Evolutionary conservation across 2,797 vertebrate genomes (phyloP), one percentile per base, ranked within the genome.

Genomic region (Pseudochaenichthys georgianus): DNA sequence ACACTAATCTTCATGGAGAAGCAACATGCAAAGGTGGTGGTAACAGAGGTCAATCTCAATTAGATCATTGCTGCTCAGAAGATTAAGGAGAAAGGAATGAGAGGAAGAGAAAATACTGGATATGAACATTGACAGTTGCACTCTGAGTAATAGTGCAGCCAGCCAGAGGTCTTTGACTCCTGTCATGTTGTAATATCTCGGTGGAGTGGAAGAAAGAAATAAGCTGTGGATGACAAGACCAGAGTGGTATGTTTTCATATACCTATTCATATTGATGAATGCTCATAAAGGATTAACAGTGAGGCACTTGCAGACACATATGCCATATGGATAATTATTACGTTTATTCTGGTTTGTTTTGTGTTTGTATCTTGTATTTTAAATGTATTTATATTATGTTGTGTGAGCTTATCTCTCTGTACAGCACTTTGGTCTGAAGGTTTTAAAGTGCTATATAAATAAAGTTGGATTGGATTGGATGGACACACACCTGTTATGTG

Each of bases 141-240:
- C 66, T 78, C 61, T 55, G 38, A 85, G 64, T 58, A 84, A 82
- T 61, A 34, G 42, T 63, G 43, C 69, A 68, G 75, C 63, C 58
- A 77, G 66, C 38, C 59, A 78, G 64, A 81, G 73, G 72, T 80
- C 73, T 78, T 70, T n/a, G 19, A 67, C 67, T 75, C 42, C 65
- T 70, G 72, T 82, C 67, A 81, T 63, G 58, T 62, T 64, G 48
- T 69, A 74, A 80, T 59, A 61, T 88, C 60, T 75, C 69, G 72
- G 51, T 53, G 23, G 41, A 74, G 46, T 52, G 17, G 57, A 65
- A 60, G 43, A 80, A 59, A 13, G 57, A 67, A 84, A 74, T 15
- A 66, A 48, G 31, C 85, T 59, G 53, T 70, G 82, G 42, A 48
- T 61, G 81, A 79, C 62, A 77, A 83, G 61, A 62, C 15, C 50